Evolutionary conservation across 2,797 vertebrate genomes (phyloP).

Genomic region (Fringilla coelebs): DNA sequence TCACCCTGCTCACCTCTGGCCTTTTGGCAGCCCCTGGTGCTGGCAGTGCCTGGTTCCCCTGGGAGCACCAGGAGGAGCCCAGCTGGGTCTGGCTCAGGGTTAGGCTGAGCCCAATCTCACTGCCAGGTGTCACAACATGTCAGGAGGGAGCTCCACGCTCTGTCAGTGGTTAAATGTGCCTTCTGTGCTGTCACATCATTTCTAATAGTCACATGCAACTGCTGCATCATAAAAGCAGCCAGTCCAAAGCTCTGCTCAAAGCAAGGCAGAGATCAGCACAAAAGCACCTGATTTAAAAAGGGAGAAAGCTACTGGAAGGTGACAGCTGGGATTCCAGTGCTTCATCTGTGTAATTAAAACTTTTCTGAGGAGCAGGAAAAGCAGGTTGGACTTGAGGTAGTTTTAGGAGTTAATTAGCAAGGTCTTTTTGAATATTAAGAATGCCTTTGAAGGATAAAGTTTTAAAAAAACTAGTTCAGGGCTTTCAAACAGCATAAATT

Average conservation of each 20-base stretch:
- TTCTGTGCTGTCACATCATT: neutral
- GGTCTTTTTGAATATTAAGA: constrained; percentile 67
- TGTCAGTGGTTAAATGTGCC: neutral
- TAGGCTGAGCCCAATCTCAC: neutral
- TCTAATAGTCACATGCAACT: neutral
- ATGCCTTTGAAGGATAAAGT: constrained; percentile 65
- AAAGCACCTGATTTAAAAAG: constrained; percentile 29
- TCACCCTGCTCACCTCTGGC: neutral
- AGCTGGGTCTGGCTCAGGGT: neutral
- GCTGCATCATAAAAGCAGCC: constrained; percentile 32
- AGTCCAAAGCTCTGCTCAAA: constrained; percentile 19
- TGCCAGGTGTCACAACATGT: neutral
- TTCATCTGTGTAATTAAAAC: constrained; percentile 67
- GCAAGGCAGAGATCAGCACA: constrained; percentile 24
- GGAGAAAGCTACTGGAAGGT: constrained; percentile 51
- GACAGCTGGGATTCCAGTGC: constrained; percentile 60
- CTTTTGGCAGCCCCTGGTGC: neutral
- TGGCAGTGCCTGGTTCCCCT: neutral
- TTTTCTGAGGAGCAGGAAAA: constrained; percentile 56
- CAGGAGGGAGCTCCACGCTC: neutral
- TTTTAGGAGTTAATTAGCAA: constrained; percentile 66
- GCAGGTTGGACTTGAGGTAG: constrained; percentile 57
- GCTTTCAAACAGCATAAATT: constrained; percentile 69
- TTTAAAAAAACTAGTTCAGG: constrained; percentile 64
- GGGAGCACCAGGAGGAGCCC: neutral